Evolutionary conservation across 2,888 invertebrate genomes (phyloP), one percentile per base, ranked within the genome.

Genomic region (Argynnis bischoffii): DNA sequence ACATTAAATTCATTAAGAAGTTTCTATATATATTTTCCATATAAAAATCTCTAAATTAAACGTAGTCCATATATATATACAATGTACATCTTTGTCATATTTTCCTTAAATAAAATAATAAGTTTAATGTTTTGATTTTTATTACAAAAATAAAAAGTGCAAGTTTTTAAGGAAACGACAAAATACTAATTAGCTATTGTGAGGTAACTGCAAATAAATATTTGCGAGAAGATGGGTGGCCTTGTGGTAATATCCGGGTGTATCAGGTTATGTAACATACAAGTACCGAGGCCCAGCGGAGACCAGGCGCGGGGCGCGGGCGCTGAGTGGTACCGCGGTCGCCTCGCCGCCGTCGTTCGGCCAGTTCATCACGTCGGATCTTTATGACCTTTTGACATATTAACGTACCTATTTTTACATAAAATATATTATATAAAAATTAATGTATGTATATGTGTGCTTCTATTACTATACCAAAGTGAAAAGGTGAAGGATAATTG

Each of bases 211-310:
- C 79, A 82, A 69, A 70, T 69, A 78, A 77, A 81, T 79, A 76
- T 76, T 78, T 76, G 74, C 74, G 74, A 53, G 72, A 75, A 78
- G 83, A 84, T 77, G 73, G 76, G 73, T 84, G 87, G 85, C 89
- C 88, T 89, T 88, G 89, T 72, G 75, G 76, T 76, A 75, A 85
- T 80, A 88, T 90, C 90, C 90, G 90, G 90, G 89, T 90, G 78
- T 80, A 75, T 82, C 76, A 73, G 74, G 81, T 89, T 89, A 89
- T 85, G 81, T 84, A 87, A 88, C 76, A 73, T 75, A 74, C 77
- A 78, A 80, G 79, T 81, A 81, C 76, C 64, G 76, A 73, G 75
- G 72, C 78, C 77, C 77, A 74, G 73, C 75, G 73, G 75, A 70
- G 69, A 72, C 47, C 50, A 50, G 69, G 67, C 63, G 18, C 64